Percentiles rank a stretch among this genome's conserved stretches.
Conservation (phyloP, 1,140 invertebrate genomes). For the Drosophila sechellia region DNA sequence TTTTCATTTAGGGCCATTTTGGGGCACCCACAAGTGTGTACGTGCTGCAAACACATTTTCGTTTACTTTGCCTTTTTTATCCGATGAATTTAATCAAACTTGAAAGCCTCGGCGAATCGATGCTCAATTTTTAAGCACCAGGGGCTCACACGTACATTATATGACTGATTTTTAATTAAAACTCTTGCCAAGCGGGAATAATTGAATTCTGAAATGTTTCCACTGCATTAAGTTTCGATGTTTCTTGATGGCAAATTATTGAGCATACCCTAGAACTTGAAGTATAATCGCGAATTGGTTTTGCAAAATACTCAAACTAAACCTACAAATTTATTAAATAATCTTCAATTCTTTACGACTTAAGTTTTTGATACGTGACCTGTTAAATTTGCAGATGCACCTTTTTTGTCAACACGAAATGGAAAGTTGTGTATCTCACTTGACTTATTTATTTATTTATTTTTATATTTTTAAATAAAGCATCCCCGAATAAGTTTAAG, state of each 20-base stretch:
- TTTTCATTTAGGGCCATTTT: constrained; percentile 15
- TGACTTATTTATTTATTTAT: not conserved
- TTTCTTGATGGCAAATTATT: not conserved
- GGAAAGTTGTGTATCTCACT: not conserved
- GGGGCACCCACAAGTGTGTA: constrained; percentile 17
- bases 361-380: not conserved
- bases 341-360: too few species aligned
- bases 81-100: constrained; percentile 37
- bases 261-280: constrained; percentile 1
- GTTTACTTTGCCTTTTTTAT: constrained; percentile 10
- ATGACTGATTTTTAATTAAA: constrained; percentile 48
- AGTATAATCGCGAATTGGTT: too few species aligned
- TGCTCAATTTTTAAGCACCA: constrained; percentile 20
- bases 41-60: constrained; percentile 47
- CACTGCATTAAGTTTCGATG: constrained; percentile 5
- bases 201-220: constrained; percentile 30
- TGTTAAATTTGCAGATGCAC: not conserved
- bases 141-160: not conserved
- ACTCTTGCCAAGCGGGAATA: constrained; percentile 5
- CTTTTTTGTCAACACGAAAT: not conserved
- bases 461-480: not conserved
- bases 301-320: too few species aligned
- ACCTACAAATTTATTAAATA: not conserved
- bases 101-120: constrained; percentile 30
- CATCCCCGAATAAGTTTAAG: constrained; percentile 1